Percentiles rank a stretch among this genome's conserved stretches.
phyloP scores from a whole-genome alignment of 2,113 vertebrate genomes.

The Rutilus rutilus region DNA sequence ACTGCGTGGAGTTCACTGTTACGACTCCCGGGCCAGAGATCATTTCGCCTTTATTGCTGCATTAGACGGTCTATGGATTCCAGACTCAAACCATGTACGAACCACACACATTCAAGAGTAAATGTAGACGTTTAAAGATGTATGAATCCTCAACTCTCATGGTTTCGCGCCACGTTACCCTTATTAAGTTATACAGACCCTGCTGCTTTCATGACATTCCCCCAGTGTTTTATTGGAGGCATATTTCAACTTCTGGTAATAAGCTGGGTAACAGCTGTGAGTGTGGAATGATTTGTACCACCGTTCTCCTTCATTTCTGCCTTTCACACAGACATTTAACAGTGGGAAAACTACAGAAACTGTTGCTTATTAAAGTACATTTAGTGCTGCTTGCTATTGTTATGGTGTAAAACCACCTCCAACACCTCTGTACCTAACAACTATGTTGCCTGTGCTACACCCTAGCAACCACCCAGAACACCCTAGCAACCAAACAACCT shows the following conservation, averaged over 20 bases:
- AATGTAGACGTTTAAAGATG: background rate
- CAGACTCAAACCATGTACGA: background rate
- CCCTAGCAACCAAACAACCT: background rate
- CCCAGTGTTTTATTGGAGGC: background rate
- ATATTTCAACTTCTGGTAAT: conserved; percentile 15
- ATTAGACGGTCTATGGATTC: conserved; percentile 14
- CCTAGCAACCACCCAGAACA: background rate
- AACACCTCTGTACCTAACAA: background rate
- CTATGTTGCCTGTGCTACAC: background rate
- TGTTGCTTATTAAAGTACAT: background rate
- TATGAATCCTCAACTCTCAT: background rate
- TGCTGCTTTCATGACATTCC: background rate
- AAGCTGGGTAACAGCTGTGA: background rate
- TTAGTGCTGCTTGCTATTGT: background rate
- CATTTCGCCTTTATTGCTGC: conserved; percentile 15
- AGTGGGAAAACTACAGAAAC: background rate
- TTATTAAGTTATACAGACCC: conserved; percentile 19
- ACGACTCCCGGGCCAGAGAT: conserved; percentile 28
- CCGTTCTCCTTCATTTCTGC: background rate
- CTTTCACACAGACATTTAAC: background rate
- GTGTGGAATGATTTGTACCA: background rate
- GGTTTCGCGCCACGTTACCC: background rate
- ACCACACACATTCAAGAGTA: background rate
- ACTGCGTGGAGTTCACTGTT: background rate
- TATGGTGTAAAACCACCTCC: background rate